These are phyloP conservation scores for Opisthocomus hoazin DNA, from an alignment of 2,113 vertebrate species.

Conservation along the genomic window DNA sequence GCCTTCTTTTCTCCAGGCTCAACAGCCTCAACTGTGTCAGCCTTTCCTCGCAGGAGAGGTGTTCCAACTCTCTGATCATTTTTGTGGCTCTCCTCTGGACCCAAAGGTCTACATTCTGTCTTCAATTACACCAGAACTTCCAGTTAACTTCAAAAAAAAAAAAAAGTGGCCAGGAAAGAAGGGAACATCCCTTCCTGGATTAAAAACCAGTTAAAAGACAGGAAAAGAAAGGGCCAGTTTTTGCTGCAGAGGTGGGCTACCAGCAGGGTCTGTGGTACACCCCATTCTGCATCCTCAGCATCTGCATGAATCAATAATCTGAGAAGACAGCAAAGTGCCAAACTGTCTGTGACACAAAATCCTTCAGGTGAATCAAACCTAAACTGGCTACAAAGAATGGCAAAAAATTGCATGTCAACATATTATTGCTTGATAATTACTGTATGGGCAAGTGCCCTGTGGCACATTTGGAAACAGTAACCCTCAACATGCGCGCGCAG, in stretches of 20 bases:
- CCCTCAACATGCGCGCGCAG: accelerated
- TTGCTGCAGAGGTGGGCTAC: not conserved
- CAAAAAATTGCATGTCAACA: not conserved
- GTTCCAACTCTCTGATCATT: no score
- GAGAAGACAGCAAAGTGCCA: not conserved
- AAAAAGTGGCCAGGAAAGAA: not conserved
- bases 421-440: not conserved
- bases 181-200: not conserved
- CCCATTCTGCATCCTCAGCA: not conserved
- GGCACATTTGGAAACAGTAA: not conserved
- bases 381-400: not conserved
- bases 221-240: not conserved
- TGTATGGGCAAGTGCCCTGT: accelerated
- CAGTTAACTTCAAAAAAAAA: not conserved
- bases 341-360: not conserved
- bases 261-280: not conserved
- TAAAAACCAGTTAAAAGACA: not conserved
- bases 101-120: not conserved
- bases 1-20: no score
- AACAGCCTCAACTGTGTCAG: no score
- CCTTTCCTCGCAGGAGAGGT: no score
- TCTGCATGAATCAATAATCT: not conserved
- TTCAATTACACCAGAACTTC: not conserved
- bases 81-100: no score
- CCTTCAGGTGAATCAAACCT: not conserved